Base-by-base conservation (phyloP, 2,113 vertebrate species). In the Cryptotis parvus region DNA sequence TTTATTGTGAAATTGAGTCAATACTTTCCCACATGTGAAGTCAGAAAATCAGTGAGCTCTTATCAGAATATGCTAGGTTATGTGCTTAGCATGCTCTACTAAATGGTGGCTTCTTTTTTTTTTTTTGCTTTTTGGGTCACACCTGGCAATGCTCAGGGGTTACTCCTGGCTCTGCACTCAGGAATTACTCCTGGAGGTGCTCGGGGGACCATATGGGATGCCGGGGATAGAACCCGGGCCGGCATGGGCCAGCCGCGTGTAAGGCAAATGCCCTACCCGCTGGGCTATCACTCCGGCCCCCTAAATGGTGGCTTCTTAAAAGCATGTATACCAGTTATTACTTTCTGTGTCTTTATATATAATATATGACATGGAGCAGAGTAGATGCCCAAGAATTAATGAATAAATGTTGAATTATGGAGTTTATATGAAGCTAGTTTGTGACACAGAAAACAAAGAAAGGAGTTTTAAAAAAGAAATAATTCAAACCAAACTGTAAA, bases 291-390 rank as follows among this genome's bases (percentile, higher is more conserved):
- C n/a, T n/a, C n/a, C n/a, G n/a, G n/a, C n/a, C n/a, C n/a, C n/a
- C n/a, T n/a, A n/a, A n/a, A n/a, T n/a, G n/a, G 43, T 49, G 20
- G 73, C 73, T 81, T 45, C 72, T 87, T 66, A 80, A 84, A 89
- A 73, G 55, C 20, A 91, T 63, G 84, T 37, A 78, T 33, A 78
- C 24, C 5, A 27, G 78, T 66, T 78, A 65, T 75, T 96, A 15
- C 58, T 39, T 94, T 91, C 74, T 82, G 1, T 49, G 33, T 72
- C 39, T 90, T 93, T 63, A 74, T 75, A 76, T 11, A 22, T 84
- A 72, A 63, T 3, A 9, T n/a, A 20, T n/a, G 63, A 89, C 55
- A 29, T 73, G 16, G 33, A 89, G 9, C 24, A 76, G 4, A 78
- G 26, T 8, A 77, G 49, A 87, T 87, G 15, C 4, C 35, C 33